Evolutionary conservation across 2,797 vertebrate species (phyloP).

Genomic region (Enoplosus armatus): DNA sequence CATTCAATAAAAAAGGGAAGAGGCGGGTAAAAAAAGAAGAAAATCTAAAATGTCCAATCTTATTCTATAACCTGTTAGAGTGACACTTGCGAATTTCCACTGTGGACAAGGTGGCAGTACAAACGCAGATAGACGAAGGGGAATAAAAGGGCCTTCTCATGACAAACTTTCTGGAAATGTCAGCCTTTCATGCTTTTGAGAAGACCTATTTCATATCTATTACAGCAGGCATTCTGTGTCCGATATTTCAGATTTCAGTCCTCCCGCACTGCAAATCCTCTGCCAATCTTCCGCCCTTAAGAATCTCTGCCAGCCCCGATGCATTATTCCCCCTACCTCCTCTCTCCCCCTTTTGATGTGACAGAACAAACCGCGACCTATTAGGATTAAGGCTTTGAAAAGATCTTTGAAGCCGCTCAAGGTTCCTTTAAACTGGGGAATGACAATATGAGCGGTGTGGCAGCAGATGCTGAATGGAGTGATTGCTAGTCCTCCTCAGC

Average conservation of each 20-base stretch:
- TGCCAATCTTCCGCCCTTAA: constrained; percentile 90
- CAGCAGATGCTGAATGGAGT: constrained; percentile 88
- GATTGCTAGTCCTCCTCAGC: constrained; percentile 86
- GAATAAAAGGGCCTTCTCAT: constrained; percentile 89
- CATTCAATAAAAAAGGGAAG: constrained; percentile 70
- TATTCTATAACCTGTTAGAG: constrained; percentile 83
- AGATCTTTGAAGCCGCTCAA: constrained; percentile 91
- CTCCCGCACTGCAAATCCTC: constrained; percentile 88
- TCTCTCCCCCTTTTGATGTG: constrained; percentile 88
- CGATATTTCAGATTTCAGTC: constrained; percentile 89
- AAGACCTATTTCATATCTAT: constrained; percentile 92
- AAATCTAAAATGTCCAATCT: constrained; percentile 83
- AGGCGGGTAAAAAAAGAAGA: constrained; percentile 54
- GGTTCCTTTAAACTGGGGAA: constrained; percentile 89
- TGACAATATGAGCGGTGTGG: constrained; percentile 91
- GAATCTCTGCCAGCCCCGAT: constrained; percentile 87
- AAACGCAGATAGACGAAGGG: constrained; percentile 86
- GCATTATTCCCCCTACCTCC: constrained; percentile 86
- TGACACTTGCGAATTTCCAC: constrained; percentile 88
- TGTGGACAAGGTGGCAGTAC: constrained; percentile 88
- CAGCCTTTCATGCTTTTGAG: constrained; percentile 90
- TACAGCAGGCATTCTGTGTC: constrained; percentile 90
- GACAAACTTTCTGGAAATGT: constrained; percentile 91
- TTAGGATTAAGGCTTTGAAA: constrained; percentile 93
- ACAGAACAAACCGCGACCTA: constrained; percentile 92